Conservation (phyloP, 2,113 vertebrate genomes). For the Forbesichthys agassizii region DNA sequence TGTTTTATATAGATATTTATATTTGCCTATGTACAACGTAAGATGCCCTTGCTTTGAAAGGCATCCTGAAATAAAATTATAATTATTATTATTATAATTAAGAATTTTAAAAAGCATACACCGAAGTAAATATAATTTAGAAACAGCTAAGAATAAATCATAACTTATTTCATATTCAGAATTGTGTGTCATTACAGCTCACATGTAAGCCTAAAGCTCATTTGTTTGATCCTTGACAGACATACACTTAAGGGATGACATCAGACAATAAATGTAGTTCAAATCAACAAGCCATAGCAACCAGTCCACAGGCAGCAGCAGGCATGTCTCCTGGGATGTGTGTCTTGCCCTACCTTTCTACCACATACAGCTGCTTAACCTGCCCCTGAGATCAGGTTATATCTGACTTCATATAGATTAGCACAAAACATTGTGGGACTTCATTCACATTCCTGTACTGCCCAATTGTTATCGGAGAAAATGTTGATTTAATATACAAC, state of each 20-base stretch:
- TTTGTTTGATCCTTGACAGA: slow-evolving; percentile 47
- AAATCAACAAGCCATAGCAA: slow-evolving; percentile 62
- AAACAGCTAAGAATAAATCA: background rate
- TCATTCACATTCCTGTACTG: background rate
- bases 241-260: slow-evolving; percentile 56
- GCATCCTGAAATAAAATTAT: too few species aligned
- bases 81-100: too few species aligned
- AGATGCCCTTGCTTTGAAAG: too few species aligned
- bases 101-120: too few species aligned
- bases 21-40: too few species aligned
- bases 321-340: slow-evolving; percentile 41
- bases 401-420: slow-evolving; percentile 32
- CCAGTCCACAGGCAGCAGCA: slow-evolving; percentile 45
- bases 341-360: slow-evolving; percentile 19
- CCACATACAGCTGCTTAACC: slow-evolving; percentile 33
- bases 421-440: background rate
- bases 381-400: slow-evolving; percentile 22
- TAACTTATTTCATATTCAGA: background rate
- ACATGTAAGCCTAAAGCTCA: slow-evolving; percentile 5
- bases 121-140: too few species aligned
- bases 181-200: background rate
- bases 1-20: too few species aligned
- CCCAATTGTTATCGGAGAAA: too few species aligned
- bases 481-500: too few species aligned
- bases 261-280: slow-evolving; percentile 57